Evolutionary conservation across 2,888 invertebrate genomes (phyloP).

Genomic region (Onthophagus sagittarius): DNA sequence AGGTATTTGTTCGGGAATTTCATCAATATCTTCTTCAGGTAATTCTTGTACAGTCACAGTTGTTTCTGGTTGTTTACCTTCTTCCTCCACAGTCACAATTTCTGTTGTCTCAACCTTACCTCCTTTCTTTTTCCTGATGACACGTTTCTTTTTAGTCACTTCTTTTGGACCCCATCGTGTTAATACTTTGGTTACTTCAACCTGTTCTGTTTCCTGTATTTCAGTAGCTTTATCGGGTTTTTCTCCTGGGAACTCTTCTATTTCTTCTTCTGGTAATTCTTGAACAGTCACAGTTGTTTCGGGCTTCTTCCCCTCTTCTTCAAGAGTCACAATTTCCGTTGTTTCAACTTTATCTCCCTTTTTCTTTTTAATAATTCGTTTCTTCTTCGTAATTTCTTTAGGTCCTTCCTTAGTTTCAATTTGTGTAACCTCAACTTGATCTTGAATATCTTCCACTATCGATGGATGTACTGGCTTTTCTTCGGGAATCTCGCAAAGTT

Average conservation of each 20-base stretch:
- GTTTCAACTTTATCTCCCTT: slow-evolving; percentile 42
- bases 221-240: slow-evolving; percentile 19
- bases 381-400: slow-evolving; percentile 41
- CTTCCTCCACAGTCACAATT: slow-evolving; percentile 41
- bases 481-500: slow-evolving; percentile 22
- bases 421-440: slow-evolving; percentile 43
- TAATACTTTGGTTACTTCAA: slow-evolving; percentile 26
- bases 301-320: slow-evolving; percentile 37
- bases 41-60: slow-evolving; percentile 30
- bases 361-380: slow-evolving; percentile 41
- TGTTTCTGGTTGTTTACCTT: slow-evolving; percentile 31
- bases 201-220: slow-evolving; percentile 34
- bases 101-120: slow-evolving; percentile 42
- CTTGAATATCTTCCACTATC: slow-evolving; percentile 38
- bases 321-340: slow-evolving; percentile 39
- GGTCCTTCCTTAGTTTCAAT: slow-evolving; percentile 33
- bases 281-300: slow-evolving; percentile 39
- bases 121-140: slow-evolving; percentile 46
- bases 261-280: slow-evolving; percentile 29
- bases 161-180: slow-evolving; percentile 35
- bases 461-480: slow-evolving; percentile 20
- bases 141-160: slow-evolving; percentile 41
- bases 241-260: slow-evolving; percentile 26
- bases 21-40: slow-evolving; percentile 36
- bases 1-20: slow-evolving; percentile 18